Evolutionary conservation across 2,113 vertebrate genomes (phyloP).

Genomic region (Cephalopterus ornatus): DNA sequence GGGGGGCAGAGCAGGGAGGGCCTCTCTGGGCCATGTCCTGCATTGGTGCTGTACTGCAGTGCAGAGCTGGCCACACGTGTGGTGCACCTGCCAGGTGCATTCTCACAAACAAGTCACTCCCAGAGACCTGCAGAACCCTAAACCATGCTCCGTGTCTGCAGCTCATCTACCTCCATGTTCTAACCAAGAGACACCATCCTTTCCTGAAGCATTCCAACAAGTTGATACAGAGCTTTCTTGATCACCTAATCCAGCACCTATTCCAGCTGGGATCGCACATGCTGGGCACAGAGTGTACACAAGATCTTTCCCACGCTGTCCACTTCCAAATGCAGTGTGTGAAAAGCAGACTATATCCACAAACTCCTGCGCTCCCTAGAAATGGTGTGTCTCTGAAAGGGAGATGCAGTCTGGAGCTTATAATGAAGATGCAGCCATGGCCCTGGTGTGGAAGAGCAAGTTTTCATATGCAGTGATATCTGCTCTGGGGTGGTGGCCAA

Average conservation of each 20-base stretch:
- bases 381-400: not conserved
- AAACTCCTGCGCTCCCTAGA: not conserved
- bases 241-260: not conserved
- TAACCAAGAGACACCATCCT: not conserved
- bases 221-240: not conserved
- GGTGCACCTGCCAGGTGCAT: not conserved
- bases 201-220: not conserved
- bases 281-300: not conserved
- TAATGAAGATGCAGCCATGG: not conserved
- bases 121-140: not conserved
- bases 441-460: not conserved
- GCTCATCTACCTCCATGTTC: not conserved
- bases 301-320: not conserved
- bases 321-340: not conserved
- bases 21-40: accelerated
- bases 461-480: not conserved
- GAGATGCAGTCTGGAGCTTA: not conserved
- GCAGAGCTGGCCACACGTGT: not conserved
- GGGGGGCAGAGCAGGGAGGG: accelerated
- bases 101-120: not conserved
- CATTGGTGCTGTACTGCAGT: accelerated
- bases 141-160: not conserved
- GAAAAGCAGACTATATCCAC: not conserved
- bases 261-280: not conserved
- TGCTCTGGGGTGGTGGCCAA: not conserved